phyloP scores from a whole-genome alignment of 1,140 invertebrate genomes.

The Drosophila sulfurigaster region DNA sequence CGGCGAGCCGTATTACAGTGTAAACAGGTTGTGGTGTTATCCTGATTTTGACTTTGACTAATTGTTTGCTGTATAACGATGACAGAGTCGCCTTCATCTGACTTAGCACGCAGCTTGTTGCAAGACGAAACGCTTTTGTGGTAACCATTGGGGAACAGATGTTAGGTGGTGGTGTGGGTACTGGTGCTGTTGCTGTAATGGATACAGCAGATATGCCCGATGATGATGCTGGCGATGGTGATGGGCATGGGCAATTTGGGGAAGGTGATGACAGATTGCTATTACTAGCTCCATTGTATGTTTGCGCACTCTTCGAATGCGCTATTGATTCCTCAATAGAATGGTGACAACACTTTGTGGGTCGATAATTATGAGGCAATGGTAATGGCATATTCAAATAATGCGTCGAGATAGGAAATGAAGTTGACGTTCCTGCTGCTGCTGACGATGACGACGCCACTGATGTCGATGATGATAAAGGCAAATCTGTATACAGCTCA shows the following conservation, averaged over 20 bases:
- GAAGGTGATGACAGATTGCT: constrained; percentile 23
- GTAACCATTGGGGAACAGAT: constrained; percentile 54
- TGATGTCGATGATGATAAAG: constrained; percentile 19
- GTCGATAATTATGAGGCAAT: constrained; percentile 58
- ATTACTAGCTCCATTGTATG: constrained; percentile 40
- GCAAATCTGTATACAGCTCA: constrained; percentile 58
- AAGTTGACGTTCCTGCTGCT: constrained; percentile 12
- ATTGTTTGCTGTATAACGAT: constrained; percentile 41
- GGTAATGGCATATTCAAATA: constrained; percentile 60
- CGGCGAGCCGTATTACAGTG: constrained; percentile 82
- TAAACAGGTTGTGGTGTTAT: constrained; percentile 63
- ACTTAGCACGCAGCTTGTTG: constrained; percentile 6
- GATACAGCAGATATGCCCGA: constrained; percentile 43
- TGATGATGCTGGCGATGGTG: constrained; percentile 45
- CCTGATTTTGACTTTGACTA: constrained; percentile 15
- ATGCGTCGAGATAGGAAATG: constrained; percentile 41
- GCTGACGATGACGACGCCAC: neutral
- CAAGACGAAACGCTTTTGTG: neutral
- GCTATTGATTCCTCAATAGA: constrained; percentile 20
- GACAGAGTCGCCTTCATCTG: constrained; percentile 48
- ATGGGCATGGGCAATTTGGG: constrained; percentile 48
- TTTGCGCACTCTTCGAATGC: constrained; percentile 51
- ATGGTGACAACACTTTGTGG: constrained; percentile 66
- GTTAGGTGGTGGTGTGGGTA: constrained; percentile 12
- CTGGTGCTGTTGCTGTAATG: constrained; percentile 12